Evolutionary conservation across 1,140 invertebrate genomes (phyloP).

Genomic region (Limonius californicus): DNA sequence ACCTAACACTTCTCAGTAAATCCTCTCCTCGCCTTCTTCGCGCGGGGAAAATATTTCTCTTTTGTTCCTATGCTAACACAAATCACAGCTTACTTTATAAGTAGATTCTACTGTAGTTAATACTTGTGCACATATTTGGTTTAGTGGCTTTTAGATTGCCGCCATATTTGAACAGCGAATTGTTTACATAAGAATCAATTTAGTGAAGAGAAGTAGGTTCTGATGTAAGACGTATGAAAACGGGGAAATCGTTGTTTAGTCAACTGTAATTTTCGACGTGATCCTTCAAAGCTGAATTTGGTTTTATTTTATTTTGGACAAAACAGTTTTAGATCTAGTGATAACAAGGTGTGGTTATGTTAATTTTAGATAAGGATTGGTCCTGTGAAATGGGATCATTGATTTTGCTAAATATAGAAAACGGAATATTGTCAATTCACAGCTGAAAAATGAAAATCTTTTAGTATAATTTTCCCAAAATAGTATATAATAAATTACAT

Average conservation of each 20-base stretch:
- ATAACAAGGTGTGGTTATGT: too few species aligned
- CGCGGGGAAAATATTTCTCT: neutral
- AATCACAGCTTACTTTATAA: neutral
- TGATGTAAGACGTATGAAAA: neutral
- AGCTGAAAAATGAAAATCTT: too few species aligned
- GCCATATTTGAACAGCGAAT: conserved; percentile 12
- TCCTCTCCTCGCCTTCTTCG: too few species aligned
- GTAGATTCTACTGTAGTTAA: conserved; percentile 4
- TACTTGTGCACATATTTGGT: conserved; percentile 12
- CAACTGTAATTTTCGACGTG: neutral
- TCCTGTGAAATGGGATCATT: too few species aligned
- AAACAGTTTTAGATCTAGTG: too few species aligned
- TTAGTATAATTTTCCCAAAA: too few species aligned
- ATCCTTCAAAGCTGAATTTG: neutral
- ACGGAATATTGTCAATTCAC: too few species aligned
- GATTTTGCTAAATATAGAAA: too few species aligned
- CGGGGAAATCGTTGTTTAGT: neutral
- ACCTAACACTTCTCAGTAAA: too few species aligned
- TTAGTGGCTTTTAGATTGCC: conserved; percentile 9
- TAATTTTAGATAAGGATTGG: too few species aligned
- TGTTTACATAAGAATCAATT: conserved; percentile 1
- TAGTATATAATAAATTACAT: too few species aligned
- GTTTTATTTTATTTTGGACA: too few species aligned
- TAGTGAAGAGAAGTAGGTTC: conserved; percentile 1
- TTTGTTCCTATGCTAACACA: neutral